phyloP scores from a whole-genome alignment of 2,888 invertebrate species.

The Nemotelus nigrinus region DNA sequence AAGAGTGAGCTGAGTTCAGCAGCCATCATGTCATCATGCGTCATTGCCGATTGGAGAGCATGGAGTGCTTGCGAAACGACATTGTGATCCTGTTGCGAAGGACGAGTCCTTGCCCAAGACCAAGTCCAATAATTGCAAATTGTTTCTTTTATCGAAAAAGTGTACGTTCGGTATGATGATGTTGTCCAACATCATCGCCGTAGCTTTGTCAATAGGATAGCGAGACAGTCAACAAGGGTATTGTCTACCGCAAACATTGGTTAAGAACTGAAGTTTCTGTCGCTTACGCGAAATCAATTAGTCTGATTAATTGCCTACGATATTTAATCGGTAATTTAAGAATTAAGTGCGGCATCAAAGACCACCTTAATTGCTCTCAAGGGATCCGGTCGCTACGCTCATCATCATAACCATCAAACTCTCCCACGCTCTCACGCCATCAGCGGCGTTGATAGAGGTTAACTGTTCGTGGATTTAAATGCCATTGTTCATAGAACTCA shows the following conservation, averaged over 20 bases:
- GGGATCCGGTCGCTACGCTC: not conserved
- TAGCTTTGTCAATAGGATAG: not conserved
- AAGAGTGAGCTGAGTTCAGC: not conserved
- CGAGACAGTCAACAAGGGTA: constrained; percentile 35
- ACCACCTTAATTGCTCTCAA: constrained; percentile 10
- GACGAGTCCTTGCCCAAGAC: not conserved
- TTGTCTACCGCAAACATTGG: constrained; percentile 33
- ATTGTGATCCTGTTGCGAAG: too few species aligned
- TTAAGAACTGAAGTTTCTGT: constrained; percentile 5
- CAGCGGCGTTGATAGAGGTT: not conserved
- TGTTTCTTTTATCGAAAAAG: not conserved
- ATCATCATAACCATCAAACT: constrained; percentile 11
- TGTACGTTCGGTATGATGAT: not conserved
- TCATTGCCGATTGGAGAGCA: too few species aligned
- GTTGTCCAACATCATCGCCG: not conserved
- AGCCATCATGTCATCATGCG: too few species aligned
- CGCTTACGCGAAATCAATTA: constrained; percentile 40
- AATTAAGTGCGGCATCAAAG: constrained; percentile 43
- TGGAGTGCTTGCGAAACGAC: too few species aligned
- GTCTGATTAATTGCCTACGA: constrained; percentile 45
- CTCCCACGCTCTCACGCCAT: constrained; percentile 2
- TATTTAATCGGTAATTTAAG: constrained; percentile 42
- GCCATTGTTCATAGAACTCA: not conserved
- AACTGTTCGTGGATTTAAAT: not conserved
- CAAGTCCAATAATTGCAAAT: constrained; percentile 1